phyloP scores from a whole-genome alignment of 2,797 vertebrate genomes.

The Peromyscus melanophrys region DNA sequence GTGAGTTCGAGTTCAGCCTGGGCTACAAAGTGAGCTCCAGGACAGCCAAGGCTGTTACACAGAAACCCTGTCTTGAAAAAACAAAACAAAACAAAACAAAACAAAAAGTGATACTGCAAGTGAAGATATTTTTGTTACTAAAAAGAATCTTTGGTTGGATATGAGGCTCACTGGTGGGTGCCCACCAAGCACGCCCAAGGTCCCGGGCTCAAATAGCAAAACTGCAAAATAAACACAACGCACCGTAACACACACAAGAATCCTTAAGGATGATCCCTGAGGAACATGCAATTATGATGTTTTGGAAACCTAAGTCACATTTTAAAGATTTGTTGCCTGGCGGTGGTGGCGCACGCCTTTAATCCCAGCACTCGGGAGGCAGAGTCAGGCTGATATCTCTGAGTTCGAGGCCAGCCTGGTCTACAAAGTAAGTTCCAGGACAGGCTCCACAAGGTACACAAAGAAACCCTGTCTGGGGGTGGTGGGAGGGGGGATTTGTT shows the following conservation, averaged over 20 bases:
- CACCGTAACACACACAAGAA: not conserved
- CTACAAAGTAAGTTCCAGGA: no score
- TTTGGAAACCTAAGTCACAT: slow-evolving; percentile 25
- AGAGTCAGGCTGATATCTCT: no score
- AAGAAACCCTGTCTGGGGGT: no score
- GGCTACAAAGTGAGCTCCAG: not conserved
- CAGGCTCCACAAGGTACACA: no score
- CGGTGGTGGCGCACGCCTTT: no score
- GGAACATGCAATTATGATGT: not conserved
- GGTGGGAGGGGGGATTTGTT: not conserved
- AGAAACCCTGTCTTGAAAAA: not conserved
- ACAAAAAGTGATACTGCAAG: not conserved
- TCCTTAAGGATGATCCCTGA: not conserved
- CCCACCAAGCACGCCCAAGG: no score
- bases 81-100: not conserved
- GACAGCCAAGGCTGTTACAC: not conserved
- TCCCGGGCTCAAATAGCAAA: not conserved
- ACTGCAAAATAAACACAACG: not conserved
- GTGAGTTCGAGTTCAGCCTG: not conserved
- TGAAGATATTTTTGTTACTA: slow-evolving; percentile 43
- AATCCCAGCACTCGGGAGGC: no score
- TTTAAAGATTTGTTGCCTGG: not conserved
- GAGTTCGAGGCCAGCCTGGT: no score
- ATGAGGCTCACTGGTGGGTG: not conserved
- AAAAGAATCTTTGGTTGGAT: not conserved